Evolutionary conservation across 1,140 invertebrate species (phyloP), one percentile per base, ranked within the genome.

Genomic region (Epicauta chinensis): DNA sequence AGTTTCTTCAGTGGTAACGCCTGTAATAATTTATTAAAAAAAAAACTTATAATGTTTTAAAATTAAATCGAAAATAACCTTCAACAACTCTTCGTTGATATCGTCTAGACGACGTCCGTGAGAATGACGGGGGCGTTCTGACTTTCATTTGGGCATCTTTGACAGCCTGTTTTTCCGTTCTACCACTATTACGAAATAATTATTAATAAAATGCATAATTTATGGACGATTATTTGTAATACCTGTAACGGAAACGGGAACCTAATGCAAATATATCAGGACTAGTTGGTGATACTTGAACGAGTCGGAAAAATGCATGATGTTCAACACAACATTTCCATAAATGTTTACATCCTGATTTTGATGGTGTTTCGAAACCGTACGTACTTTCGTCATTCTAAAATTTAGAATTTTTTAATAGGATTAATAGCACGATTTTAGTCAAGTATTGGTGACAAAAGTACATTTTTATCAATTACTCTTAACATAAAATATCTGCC

Each of bases 241-340:
- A n/a, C n/a, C n/a, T n/a, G 71, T 79, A 76, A 62, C 84, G 75
- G 61, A 86, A 80, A 66, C 85, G 78, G 51, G 85, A 81, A 55
- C 84, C 83, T 47, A 87, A 68, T 30, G 82, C 78, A 71, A 86
- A 86, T 53, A 87, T 78, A 69, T 87, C 80, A 56, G 81, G 74
- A 71, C 77, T 77, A 67, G 76, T 80, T 58, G 75, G 86, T 41
- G 81, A 82, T 59, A 81, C 84, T 73, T 78, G 89, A 67, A 91
- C 87, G 36, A 97, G 76, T 42, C 95, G 81, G 78, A 98, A 99
- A 78, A 99, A 99, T 2, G 91, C 89, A 73, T 98, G 95, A 71
- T 98, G 94, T 66, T 99, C 97, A 16, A 97, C 84, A 65, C 94
- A 97, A 75, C 96, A 98, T 65, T 96, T 93, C 93, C 95, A 98